A percentile compares a stretch with the other conserved stretches of the same genome.
Conservation (phyloP, 1,140 invertebrate genomes). For the Delia radicum region DNA sequence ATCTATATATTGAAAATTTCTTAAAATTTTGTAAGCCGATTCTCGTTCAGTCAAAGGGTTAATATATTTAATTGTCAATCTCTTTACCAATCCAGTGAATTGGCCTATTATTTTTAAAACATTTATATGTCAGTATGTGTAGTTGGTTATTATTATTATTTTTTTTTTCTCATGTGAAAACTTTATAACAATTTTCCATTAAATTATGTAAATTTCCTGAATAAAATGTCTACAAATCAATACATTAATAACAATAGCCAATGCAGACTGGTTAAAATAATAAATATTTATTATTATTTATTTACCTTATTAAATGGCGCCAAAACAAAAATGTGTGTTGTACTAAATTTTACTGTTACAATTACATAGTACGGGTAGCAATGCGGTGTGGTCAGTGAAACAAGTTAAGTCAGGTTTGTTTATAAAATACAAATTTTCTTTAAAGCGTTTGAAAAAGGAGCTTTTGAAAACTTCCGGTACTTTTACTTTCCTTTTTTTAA, state of each 20-base stretch:
- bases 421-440: background rate
- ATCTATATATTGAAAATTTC: too few species aligned
- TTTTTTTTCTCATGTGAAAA: too few species aligned
- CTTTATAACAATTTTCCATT: background rate
- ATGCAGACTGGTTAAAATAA: too few species aligned
- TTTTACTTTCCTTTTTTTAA: constrained; percentile 19
- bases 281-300: too few species aligned
- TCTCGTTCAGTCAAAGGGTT: too few species aligned
- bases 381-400: background rate
- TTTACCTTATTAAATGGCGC: background rate
- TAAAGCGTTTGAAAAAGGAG: background rate
- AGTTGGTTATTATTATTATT: too few species aligned
- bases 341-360: background rate
- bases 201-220: background rate
- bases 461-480: constrained; percentile 15
- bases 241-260: too few species aligned
- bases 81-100: too few species aligned
- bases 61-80: too few species aligned
- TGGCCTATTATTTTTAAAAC: too few species aligned
- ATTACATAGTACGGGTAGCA: background rate
- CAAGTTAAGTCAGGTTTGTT: background rate
- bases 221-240: background rate
- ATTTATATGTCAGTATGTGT: too few species aligned
- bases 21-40: too few species aligned
- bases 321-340: background rate